Conservation (phyloP, 1,140 invertebrate genomes). For the Brachionus calyciflorus region DNA sequence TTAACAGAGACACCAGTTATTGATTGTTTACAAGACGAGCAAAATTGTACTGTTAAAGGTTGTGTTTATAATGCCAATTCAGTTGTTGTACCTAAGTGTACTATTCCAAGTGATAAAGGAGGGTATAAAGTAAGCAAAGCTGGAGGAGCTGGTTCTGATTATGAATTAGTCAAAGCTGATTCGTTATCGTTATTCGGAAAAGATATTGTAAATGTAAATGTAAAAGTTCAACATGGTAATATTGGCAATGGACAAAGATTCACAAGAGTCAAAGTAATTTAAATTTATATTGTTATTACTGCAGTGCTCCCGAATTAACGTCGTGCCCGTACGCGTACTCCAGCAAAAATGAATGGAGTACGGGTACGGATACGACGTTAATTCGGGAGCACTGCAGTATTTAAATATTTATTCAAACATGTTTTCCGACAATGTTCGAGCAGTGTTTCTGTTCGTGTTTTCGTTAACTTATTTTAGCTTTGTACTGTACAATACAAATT, state of each 20-base stretch:
- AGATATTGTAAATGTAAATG: slow-evolving; percentile 14
- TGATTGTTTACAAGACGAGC: slow-evolving; percentile 25
- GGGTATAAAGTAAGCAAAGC: background rate
- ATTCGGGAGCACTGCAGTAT: no score
- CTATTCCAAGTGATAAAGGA: slow-evolving; percentile 1
- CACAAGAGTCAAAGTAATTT: slow-evolving; percentile 22
- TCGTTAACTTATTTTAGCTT: no score
- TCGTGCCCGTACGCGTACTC: no score
- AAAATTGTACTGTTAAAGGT: background rate
- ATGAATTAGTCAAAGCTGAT: slow-evolving; percentile 17
- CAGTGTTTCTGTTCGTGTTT: no score
- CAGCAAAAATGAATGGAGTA: no score
- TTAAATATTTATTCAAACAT: no score
- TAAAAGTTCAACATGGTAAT: slow-evolving; percentile 37
- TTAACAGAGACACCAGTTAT: background rate
- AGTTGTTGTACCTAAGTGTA: background rate
- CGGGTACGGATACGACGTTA: no score
- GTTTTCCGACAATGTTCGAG: no score
- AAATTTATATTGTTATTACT: background rate
- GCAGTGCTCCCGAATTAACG: no score
- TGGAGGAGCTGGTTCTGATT: background rate
- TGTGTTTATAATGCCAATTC: background rate
- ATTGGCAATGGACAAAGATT: background rate
- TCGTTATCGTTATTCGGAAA: background rate
- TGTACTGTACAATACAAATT: no score